These are phyloP conservation scores for Telmatochromis sp. DNA, from an alignment of 2,113 vertebrate genomes.

Conservation along the genomic window DNA sequence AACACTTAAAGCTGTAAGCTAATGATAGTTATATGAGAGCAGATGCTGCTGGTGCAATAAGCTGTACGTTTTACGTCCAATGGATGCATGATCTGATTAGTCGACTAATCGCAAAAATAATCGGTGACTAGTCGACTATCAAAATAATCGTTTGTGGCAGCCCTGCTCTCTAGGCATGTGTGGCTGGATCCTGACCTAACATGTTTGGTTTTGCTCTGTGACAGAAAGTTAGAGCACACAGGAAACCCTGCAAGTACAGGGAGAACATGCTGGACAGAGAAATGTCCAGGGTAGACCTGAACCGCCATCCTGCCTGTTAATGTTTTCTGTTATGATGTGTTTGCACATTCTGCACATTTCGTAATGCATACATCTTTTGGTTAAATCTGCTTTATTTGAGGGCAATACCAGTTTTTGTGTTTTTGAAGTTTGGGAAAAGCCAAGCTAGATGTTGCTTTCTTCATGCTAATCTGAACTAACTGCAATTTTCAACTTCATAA, in stretches of 20 bases:
- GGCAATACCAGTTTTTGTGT: neutral
- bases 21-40: neutral
- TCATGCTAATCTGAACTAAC: neutral
- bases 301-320: neutral
- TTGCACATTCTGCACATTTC: neutral
- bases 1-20: neutral
- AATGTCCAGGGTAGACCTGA: neutral
- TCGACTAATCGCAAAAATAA: neutral
- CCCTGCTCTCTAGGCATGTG: neutral
- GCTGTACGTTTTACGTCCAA: neutral
- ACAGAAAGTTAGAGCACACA: neutral
- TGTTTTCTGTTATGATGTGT: neutral
- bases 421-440: neutral
- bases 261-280: neutral
- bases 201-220: neutral
- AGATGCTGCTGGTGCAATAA: neutral
- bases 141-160: neutral
- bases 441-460: neutral
- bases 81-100: neutral
- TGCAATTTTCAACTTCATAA: neutral
- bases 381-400: neutral
- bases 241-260: neutral
- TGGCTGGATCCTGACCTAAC: neutral
- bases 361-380: neutral
- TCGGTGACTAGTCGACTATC: neutral